Evolutionary conservation across 2,888 invertebrate genomes (phyloP).

Genomic region (Melolontha melolontha): DNA sequence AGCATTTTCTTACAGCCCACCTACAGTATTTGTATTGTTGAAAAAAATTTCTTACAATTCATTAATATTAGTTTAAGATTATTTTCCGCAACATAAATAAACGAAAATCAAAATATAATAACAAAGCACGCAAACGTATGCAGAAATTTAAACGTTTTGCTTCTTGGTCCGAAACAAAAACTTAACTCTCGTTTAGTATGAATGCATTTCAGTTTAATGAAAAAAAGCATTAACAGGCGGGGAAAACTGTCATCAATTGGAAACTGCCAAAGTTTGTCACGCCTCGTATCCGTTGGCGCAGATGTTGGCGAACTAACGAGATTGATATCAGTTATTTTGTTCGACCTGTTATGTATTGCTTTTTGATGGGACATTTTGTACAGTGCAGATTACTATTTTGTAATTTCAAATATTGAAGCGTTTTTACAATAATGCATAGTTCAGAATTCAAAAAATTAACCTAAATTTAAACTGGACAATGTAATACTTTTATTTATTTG

Average conservation of each 20-base stretch:
- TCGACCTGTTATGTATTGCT: constrained; percentile 21
- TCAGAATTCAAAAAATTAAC: too few relatives aligned
- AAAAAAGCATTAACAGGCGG: constrained; percentile 22
- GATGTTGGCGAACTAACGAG: constrained; percentile 27
- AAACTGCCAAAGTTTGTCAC: constrained; percentile 27
- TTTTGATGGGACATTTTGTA: constrained; percentile 10
- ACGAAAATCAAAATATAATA: too few relatives aligned
- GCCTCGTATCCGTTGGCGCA: constrained; percentile 14
- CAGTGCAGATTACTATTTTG: background rate
- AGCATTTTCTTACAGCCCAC: too few relatives aligned
- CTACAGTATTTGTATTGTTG: too few relatives aligned
- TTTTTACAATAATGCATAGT: background rate
- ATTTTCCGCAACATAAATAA: too few relatives aligned
- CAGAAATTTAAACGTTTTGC: too few relatives aligned
- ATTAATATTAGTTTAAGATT: too few relatives aligned
- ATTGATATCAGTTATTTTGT: constrained; percentile 32
- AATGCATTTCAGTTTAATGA: constrained; percentile 24
- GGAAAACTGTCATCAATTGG: constrained; percentile 25
- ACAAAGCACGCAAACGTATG: too few relatives aligned
- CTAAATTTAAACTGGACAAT: too few relatives aligned
- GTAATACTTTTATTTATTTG: too few relatives aligned
- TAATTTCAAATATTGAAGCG: constrained; percentile 5
- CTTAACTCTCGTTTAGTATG: constrained; percentile 12
- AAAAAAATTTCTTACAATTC: too few relatives aligned
- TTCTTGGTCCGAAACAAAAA: too few relatives aligned